These are phyloP conservation scores for Odontomyia ornata DNA, from an alignment of 2,888 invertebrate genomes.

Conservation along the genomic window DNA sequence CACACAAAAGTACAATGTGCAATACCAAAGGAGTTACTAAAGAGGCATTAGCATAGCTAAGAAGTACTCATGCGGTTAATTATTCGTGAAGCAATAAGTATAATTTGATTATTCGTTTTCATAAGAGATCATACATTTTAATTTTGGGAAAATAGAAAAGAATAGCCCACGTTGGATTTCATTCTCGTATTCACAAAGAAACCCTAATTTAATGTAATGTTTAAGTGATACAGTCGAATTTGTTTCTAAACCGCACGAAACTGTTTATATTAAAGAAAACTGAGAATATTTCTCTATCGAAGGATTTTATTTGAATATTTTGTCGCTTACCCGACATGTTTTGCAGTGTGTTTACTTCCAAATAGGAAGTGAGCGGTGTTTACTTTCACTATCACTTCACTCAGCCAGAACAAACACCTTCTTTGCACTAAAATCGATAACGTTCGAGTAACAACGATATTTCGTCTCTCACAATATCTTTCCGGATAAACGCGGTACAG, in stretches of 20 bases:
- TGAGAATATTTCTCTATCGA: too few relatives aligned
- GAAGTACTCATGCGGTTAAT: background rate
- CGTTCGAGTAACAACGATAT: background rate
- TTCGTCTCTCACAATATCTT: background rate
- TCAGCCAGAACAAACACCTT: background rate
- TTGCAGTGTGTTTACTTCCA: conserved; percentile 25
- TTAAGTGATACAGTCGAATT: too few relatives aligned
- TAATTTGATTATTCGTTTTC: background rate
- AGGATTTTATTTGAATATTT: background rate
- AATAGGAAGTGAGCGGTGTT: background rate
- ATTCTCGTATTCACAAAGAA: too few relatives aligned
- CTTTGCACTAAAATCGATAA: conserved; percentile 7
- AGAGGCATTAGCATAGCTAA: background rate
- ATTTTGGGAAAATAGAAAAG: too few relatives aligned
- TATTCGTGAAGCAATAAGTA: background rate
- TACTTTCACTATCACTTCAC: conserved; percentile 37
- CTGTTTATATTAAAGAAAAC: too few relatives aligned
- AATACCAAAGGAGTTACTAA: background rate
- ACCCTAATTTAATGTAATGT: too few relatives aligned
- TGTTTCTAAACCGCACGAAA: too few relatives aligned
- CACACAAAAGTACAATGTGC: background rate
- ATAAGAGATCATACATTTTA: too few relatives aligned
- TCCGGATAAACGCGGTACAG: background rate
- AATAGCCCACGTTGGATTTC: too few relatives aligned
- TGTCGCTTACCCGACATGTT: conserved; percentile 37